Conservation (phyloP, 2,797 vertebrate genomes). For the Sebastes baramenuke region DNA sequence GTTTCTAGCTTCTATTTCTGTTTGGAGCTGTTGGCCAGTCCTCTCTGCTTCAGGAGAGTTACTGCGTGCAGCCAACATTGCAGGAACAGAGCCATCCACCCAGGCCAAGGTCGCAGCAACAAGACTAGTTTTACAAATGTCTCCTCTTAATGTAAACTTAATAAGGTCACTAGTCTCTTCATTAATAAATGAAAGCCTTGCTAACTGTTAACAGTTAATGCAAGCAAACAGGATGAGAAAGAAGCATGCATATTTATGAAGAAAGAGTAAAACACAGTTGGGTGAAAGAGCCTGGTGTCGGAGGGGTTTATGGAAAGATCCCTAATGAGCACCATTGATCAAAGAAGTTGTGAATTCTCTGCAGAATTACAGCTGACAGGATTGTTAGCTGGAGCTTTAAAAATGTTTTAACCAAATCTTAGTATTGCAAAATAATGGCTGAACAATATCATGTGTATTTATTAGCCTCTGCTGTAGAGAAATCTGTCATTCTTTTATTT, state of each 20-base stretch:
- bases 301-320: background rate
- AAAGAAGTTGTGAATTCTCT: background rate
- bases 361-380: background rate
- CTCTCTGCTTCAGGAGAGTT: background rate
- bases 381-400: background rate
- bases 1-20: constrained; percentile 45
- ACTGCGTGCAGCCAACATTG: constrained; percentile 14
- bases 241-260: constrained; percentile 19
- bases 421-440: background rate
- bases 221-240: constrained; percentile 6
- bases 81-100: background rate
- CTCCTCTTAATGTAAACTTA: constrained; percentile 1
- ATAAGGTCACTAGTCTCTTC: background rate
- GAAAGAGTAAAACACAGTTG: background rate
- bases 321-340: background rate
- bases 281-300: background rate
- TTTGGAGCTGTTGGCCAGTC: constrained; percentile 14
- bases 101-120: constrained; percentile 11
- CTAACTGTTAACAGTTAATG: background rate
- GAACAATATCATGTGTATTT: background rate
- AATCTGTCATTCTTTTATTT: constrained; percentile 22
- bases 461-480: background rate
- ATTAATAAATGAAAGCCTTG: constrained; percentile 11
- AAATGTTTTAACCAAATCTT: background rate
- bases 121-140: constrained; percentile 9